Conservation (phyloP, 2,113 vertebrate species). For the Taxidea taxus region DNA sequence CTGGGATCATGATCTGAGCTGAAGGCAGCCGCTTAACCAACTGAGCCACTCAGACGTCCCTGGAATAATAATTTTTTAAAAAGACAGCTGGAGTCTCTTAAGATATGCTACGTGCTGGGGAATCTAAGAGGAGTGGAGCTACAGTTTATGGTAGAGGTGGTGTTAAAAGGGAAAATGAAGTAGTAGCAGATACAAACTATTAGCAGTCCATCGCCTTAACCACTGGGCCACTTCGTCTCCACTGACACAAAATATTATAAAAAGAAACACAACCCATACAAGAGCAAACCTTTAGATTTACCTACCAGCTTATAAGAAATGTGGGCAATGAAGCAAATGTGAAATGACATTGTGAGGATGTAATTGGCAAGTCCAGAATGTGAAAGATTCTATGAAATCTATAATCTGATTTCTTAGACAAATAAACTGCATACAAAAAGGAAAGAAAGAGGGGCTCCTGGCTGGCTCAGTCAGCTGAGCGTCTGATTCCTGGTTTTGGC, state of each 20-base stretch:
- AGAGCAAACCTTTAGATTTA: conserved; percentile 29
- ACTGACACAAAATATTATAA: conserved; percentile 2
- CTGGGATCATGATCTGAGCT: too few relatives aligned
- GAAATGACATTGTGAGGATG: background rate
- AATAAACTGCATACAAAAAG: background rate
- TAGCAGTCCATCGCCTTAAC: too few relatives aligned
- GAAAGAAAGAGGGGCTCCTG: background rate
- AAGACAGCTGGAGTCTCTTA: background rate
- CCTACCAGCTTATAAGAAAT: background rate
- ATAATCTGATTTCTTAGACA: background rate
- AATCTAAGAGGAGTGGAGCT: background rate
- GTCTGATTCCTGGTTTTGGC: background rate
- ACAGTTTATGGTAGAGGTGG: background rate
- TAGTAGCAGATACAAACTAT: background rate
- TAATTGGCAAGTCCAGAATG: background rate
- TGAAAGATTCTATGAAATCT: background rate
- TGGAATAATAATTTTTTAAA: background rate
- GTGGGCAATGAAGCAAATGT: background rate
- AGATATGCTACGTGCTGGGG: background rate
- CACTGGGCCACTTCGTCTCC: too few relatives aligned
- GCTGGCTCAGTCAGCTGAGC: background rate
- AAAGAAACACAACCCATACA: background rate
- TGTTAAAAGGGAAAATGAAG: background rate
- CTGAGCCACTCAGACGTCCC: too few relatives aligned
- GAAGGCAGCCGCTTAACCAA: too few relatives aligned